phyloP scores from a whole-genome alignment of 2,888 invertebrate species.

The Arge pagana region DNA sequence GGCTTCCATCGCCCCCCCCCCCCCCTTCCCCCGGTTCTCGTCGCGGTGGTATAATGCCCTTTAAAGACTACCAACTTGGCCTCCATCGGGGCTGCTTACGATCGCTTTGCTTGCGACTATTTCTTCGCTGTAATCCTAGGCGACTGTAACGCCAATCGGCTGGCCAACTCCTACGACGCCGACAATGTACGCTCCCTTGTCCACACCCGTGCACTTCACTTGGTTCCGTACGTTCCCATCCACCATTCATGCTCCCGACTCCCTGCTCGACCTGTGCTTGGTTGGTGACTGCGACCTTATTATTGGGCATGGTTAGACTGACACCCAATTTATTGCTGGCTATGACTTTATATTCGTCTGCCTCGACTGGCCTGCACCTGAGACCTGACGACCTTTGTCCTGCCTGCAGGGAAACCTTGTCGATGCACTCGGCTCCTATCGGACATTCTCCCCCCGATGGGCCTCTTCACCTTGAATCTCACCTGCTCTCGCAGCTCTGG shows the following conservation, averaged over 20 bases:
- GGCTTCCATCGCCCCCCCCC: no score
- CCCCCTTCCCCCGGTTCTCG: background rate
- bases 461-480: background rate
- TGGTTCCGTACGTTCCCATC: background rate
- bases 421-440: background rate
- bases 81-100: background rate
- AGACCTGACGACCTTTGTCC: background rate
- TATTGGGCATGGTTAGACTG: background rate
- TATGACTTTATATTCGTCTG: background rate
- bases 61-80: slow-evolving; percentile 2
- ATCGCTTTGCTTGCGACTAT: background rate
- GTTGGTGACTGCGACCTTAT: background rate
- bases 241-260: background rate
- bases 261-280: background rate
- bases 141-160: slow-evolving; percentile 1
- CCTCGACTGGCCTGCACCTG: background rate
- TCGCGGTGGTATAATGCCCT: background rate
- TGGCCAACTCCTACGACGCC: background rate
- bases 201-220: background rate
- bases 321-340: background rate
- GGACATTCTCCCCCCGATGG: background rate
- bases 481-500: background rate
- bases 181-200: background rate
- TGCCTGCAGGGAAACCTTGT: background rate
- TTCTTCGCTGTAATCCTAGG: background rate